A percentile compares a stretch with the other conserved stretches of the same genome.
phyloP scores from a whole-genome alignment of 2,888 invertebrate genomes.

The Steromphala cineraria region DNA sequence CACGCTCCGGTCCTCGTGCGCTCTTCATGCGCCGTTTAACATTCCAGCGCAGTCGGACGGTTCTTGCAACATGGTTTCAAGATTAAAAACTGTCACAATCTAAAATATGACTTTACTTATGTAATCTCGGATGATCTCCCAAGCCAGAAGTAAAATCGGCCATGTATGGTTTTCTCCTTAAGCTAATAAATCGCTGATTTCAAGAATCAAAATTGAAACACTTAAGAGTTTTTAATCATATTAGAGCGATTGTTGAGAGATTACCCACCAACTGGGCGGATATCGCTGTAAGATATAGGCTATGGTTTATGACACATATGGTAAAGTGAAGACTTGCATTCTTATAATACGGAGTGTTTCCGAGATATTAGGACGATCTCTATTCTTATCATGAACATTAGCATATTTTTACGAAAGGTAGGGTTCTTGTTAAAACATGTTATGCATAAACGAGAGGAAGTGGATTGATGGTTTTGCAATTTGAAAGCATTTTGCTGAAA shows the following conservation, averaged over 20 bases:
- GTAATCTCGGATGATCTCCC: neutral
- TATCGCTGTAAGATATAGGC: neutral
- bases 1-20: neutral
- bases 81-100: constrained; percentile 18
- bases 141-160: neutral
- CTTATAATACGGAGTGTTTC: neutral
- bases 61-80: neutral
- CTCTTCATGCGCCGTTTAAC: constrained; percentile 10
- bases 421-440: neutral
- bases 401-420: neutral
- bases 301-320: neutral
- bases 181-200: too few relatives aligned
- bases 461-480: neutral
- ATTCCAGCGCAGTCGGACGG: neutral
- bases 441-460: neutral
- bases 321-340: neutral
- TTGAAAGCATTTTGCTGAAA: neutral
- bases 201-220: too few relatives aligned
- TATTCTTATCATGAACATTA: neutral
- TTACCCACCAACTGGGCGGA: neutral
- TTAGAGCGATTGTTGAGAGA: neutral
- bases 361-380: neutral
- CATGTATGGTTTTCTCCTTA: neutral
- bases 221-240: neutral
- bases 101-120: constrained; percentile 13